These are phyloP conservation scores for Etia nguti DNA, from an alignment of 2,113 vertebrate genomes.

Conservation along the genomic window DNA sequence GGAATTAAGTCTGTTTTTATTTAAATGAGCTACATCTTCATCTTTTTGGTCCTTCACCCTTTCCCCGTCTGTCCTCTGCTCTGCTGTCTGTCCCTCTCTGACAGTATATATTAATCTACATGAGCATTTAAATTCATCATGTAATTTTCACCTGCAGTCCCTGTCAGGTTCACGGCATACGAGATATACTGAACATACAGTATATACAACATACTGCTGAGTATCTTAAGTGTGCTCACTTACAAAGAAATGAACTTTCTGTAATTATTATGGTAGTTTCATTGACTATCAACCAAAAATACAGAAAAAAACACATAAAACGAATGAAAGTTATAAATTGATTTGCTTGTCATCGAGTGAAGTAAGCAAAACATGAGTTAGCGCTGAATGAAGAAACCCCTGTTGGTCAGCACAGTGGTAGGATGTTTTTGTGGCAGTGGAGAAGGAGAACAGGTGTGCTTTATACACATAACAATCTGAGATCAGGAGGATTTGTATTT, in stretches of 20 bases:
- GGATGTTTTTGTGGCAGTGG: background rate
- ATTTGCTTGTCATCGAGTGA: background rate
- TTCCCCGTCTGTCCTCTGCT: background rate
- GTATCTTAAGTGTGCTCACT: too few relatives aligned
- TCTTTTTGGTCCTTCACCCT: background rate
- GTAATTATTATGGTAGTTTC: too few relatives aligned
- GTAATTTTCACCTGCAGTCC: background rate
- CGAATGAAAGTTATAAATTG: rapidly evolving
- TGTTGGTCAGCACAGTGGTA: background rate
- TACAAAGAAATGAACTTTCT: too few relatives aligned
- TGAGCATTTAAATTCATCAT: background rate
- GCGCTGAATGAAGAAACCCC: background rate
- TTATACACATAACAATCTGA: background rate
- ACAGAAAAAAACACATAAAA: background rate
- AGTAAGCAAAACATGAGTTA: rapidly evolving
- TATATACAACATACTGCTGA: background rate
- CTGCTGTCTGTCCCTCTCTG: background rate
- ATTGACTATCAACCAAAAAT: background rate
- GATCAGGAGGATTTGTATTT: background rate
- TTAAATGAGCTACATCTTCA: background rate
- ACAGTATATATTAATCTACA: background rate
- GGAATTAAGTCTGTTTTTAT: background rate
- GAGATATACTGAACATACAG: background rate
- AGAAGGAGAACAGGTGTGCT: background rate
- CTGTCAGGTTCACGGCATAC: background rate